Evolutionary conservation across 37 sponge, comb jelly and placozoan species (phyloP), one percentile per base, ranked within the genome.

Genomic region (Chondrosia reniformis): DNA sequence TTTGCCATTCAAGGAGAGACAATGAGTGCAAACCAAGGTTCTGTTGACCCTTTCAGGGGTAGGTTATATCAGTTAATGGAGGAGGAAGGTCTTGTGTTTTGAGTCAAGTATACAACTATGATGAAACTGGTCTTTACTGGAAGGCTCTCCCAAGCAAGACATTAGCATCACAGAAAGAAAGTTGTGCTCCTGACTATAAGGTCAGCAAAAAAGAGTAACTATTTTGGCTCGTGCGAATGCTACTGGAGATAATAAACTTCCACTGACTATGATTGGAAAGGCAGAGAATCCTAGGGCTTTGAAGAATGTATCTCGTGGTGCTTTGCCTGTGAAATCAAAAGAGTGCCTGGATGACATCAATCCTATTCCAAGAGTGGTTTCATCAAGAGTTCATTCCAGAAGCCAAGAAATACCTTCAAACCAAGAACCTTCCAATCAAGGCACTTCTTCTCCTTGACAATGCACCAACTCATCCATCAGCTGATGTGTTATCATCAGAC

Each of bases 371-470:
- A 10, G 19, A 19, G 12, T 81, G 72, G 81, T 71, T 81, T 25
- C 81, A 81, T 15, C 38, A 81, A 12, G 3, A 46, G 8, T 71
- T 81, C 28, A 59, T 81, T 5, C 55, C 73, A 38, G 38, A n/a
- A 15, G 58, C 46, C 27, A 37, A 3, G 12, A 36, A 80, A 74
- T 22, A 25, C 6, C 4, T 80, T 27, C 7, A 1, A 43, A 34
- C 66, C 22, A 80, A 10, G 8, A 54, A 72, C 3, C 19, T 80
- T 30, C 21, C 71, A 2, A 2, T 3, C 32, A 41, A 40, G 49
- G 81, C 81, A 6, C 15, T 72, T 44, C 81, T 81, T 43, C 58
- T 81, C 25, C 49, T 83, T 32, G 84, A 83, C 67, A 83, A 83
- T 55, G 34, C 63, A 9, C 64, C 84, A n/a, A 22, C 84, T 17